Conservation (phyloP, 2,797 vertebrate species). For the Saguinus oedipus region DNA sequence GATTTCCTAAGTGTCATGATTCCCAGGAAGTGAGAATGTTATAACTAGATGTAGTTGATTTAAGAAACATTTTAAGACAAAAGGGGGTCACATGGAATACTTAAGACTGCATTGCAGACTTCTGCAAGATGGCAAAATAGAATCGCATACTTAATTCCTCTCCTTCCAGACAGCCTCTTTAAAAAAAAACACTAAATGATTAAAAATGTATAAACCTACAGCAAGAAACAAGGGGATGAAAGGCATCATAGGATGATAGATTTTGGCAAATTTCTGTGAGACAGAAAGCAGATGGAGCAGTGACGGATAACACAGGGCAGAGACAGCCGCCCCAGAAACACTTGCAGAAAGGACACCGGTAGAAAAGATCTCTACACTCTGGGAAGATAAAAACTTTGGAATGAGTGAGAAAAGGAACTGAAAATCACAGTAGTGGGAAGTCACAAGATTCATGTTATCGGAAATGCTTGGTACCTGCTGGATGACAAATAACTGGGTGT, state of each 20-base stretch:
- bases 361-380: background rate
- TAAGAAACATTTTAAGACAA: slow-evolving; percentile 30
- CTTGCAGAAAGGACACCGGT: background rate
- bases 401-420: background rate
- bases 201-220: background rate
- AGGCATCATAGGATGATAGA: background rate
- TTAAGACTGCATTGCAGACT: background rate
- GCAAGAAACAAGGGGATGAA: slow-evolving; percentile 4
- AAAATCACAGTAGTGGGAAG: too few species aligned
- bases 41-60: background rate
- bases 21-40: background rate
- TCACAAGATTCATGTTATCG: background rate
- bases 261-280: background rate
- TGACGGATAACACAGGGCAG: background rate
- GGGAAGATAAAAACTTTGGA: background rate
- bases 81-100: background rate
- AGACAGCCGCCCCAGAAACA: background rate
- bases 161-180: background rate
- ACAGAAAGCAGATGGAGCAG: background rate
- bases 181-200: background rate
- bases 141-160: background rate
- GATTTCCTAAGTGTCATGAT: background rate
- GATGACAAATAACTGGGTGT: background rate
- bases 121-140: background rate
- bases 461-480: background rate